Evolutionary conservation across 2,888 invertebrate genomes (phyloP).

Genomic region (Clanis bilineata): DNA sequence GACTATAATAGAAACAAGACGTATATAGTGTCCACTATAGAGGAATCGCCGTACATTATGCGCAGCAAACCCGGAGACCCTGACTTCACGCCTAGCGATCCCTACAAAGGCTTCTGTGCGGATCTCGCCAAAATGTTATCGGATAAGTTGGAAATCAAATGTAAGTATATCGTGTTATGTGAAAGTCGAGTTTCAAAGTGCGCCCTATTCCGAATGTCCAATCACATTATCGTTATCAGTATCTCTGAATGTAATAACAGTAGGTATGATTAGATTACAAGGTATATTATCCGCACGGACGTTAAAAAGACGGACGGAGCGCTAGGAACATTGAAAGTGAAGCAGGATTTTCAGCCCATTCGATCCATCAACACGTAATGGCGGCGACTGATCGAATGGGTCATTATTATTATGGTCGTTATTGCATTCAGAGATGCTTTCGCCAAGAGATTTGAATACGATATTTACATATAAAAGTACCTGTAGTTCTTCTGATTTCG

Average conservation of each 20-base stretch:
- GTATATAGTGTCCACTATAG: slow-evolving; percentile 92
- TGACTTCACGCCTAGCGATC: slow-evolving; percentile 85
- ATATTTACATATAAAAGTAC: slow-evolving; percentile 3
- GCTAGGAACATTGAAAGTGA: no score
- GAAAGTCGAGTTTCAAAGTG: slow-evolving; percentile 15
- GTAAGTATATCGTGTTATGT: slow-evolving; percentile 80
- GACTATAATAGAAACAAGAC: slow-evolving; percentile 91
- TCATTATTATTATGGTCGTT: no score
- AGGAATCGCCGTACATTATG: slow-evolving; percentile 95
- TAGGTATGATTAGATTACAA: no score
- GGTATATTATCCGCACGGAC: no score
- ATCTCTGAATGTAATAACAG: no score
- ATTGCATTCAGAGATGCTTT: background rate
- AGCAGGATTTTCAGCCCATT: no score
- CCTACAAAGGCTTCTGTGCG: slow-evolving; percentile 94
- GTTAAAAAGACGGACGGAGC: no score
- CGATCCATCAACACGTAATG: no score
- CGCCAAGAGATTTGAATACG: background rate
- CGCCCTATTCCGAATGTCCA: background rate
- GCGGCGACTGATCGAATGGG: no score
- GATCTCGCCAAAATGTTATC: slow-evolving; percentile 93
- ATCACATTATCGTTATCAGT: slow-evolving; percentile 4
- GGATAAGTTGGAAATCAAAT: slow-evolving; percentile 90
- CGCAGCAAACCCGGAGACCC: slow-evolving; percentile 85
- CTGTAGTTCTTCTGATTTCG: background rate